Evolutionary conservation across 2,888 invertebrate species (phyloP), one percentile per base, ranked within the genome.

Genomic region (Ligdia adustata): DNA sequence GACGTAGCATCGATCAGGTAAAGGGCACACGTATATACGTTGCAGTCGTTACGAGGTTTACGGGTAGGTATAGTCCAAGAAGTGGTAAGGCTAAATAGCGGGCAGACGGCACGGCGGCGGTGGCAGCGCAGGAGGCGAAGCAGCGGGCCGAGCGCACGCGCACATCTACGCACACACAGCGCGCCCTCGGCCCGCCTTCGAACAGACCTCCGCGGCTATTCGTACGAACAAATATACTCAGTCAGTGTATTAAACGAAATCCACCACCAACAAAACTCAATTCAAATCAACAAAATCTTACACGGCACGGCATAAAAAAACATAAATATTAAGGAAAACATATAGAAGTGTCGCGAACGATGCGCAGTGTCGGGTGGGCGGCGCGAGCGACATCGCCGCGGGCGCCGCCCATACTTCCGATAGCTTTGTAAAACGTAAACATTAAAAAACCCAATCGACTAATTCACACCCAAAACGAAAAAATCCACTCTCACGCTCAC

Each of bases 401-500:
- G 78, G 82, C 82, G 87, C 87, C 89, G 87, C 85, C 85, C 86
- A 83, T 76, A 80, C 82, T 76, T 75, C 77, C n/a, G 74, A 80
- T 87, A 88, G 87, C 86, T 82, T 85, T 41, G 22, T 76, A 89
- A 62, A 90, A 89, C 81, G 87, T 83, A 90, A 89, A 90, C 89
- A 89, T 88, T 84, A 85, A 90, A 86, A 84, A 88, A 89, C 89
- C 89, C 90, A 90, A 90, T 90, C 87, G 90, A 87, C 90, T 90
- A 90, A 88, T 84, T 89, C 89, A 90, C 89, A 88, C 89, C 88
- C 90, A 86, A 90, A 89, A 89, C 86, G 86, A 86, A 89, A 84
- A 88, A 90, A 87, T 89, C 82, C 90, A 91, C 90, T 90, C 90
- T 88, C 91, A 90, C 91, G 88, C 91, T 88, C 90, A 90, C 90